Conservation (phyloP, 2,113 vertebrate genomes). For the Dipodomys stephensi region DNA sequence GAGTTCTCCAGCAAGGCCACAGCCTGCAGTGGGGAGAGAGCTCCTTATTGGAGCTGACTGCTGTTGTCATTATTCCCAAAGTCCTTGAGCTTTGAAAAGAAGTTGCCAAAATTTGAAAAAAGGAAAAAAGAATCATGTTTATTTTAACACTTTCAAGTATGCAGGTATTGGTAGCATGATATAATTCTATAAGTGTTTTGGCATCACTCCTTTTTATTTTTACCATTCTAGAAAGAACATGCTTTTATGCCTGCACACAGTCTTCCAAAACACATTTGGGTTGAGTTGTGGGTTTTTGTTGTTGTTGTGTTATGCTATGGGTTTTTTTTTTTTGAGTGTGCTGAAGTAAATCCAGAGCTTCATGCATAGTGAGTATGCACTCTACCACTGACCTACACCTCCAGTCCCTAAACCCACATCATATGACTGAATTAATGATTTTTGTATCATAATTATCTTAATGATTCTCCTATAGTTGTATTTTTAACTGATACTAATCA, state of each 20-base stretch:
- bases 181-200: slow-evolving; percentile 21
- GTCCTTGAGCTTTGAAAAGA: background rate
- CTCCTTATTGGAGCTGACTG: background rate
- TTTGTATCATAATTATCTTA: background rate
- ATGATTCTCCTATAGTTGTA: background rate
- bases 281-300: background rate
- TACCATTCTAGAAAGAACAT: background rate
- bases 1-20: background rate
- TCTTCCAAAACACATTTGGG: background rate
- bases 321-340: background rate
- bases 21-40: fast-evolving
- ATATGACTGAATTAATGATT: background rate
- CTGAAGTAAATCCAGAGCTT: background rate
- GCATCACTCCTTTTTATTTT: background rate
- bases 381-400: background rate
- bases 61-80: background rate
- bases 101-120: background rate
- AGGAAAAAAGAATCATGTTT: background rate
- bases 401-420: background rate
- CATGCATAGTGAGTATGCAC: background rate
- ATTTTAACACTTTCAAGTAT: slow-evolving; percentile 17
- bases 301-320: no score
- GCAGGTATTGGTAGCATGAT: background rate
- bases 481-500: background rate
- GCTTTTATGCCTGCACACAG: background rate